Conservation (phyloP, 1,140 invertebrate species). For the Cydia pomonella region DNA sequence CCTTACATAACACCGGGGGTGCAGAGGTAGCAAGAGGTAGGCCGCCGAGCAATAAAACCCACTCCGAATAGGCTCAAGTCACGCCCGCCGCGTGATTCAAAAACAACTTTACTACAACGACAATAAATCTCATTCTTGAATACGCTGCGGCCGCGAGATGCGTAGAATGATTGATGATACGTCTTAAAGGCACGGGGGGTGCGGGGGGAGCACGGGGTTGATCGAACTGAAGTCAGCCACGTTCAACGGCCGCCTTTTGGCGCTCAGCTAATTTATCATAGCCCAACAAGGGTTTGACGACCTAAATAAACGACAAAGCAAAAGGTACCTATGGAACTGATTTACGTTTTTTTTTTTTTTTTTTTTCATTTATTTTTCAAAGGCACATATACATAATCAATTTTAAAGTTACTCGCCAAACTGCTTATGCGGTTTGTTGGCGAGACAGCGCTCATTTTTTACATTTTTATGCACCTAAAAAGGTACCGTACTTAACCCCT, state of each 20-base stretch:
- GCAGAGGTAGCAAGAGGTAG: slow-evolving; percentile 69
- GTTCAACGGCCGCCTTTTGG: slow-evolving; percentile 64
- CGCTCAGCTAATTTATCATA: slow-evolving; percentile 49
- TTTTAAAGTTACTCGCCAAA: no score
- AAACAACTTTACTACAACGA: slow-evolving; percentile 49
- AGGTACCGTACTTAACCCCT: no score
- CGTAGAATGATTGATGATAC: slow-evolving; percentile 69
- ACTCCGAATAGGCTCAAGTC: slow-evolving; percentile 45
- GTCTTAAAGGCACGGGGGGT: slow-evolving; percentile 55
- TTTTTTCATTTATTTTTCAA: no score
- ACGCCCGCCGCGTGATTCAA: slow-evolving; percentile 40
- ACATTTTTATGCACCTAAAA: no score
- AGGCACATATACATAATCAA: no score
- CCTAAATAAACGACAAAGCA: slow-evolving; percentile 7
- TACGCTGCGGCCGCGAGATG: slow-evolving; percentile 42
- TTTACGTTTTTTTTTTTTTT: no score
- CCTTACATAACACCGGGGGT: slow-evolving; percentile 75
- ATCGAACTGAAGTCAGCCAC: slow-evolving; percentile 72
- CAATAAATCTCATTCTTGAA: slow-evolving; percentile 57
- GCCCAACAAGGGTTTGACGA: slow-evolving; percentile 36
- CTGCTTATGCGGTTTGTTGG: no score
- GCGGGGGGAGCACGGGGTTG: slow-evolving; percentile 58
- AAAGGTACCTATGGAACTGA: not conserved
- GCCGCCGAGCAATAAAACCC: slow-evolving; percentile 44
- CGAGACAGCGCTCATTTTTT: no score